Percentiles rank a stretch among this genome's conserved stretches.
Conservation (phyloP, 2,888 invertebrate species). For the Stenodera caucasica region DNA sequence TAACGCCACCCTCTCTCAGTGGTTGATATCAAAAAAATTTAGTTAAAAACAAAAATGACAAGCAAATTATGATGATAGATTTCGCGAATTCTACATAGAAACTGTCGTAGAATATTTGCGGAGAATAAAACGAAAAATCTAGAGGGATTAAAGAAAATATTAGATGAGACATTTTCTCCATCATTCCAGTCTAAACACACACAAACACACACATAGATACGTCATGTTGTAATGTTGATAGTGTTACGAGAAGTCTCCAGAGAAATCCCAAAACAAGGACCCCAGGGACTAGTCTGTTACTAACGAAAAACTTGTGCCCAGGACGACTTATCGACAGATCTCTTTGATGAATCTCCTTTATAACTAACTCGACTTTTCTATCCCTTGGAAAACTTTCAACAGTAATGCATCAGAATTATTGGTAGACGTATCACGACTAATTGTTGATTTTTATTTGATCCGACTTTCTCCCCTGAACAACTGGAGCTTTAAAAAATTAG, state of each 20-base stretch:
- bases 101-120: background rate
- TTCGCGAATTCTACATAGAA: background rate
- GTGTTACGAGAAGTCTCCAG: background rate
- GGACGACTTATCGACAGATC: background rate
- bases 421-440: too few species aligned
- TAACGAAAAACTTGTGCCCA: background rate
- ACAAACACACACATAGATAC: background rate
- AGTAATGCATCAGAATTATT: background rate
- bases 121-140: background rate
- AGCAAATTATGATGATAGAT: background rate
- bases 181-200: conserved; percentile 5
- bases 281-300: conserved; percentile 1
- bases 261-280: background rate
- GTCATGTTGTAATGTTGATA: background rate
- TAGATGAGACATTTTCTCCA: conserved; percentile 4
- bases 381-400: background rate
- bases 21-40: background rate
- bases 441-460: too few species aligned
- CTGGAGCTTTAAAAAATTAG: too few species aligned
- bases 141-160: conserved; percentile 3
- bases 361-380: background rate
- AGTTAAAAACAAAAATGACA: background rate
- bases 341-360: background rate
- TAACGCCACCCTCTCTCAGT: background rate
- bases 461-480: too few species aligned